Conservation (phyloP, 2,113 vertebrate species). For the Nothocercus julius region DNA sequence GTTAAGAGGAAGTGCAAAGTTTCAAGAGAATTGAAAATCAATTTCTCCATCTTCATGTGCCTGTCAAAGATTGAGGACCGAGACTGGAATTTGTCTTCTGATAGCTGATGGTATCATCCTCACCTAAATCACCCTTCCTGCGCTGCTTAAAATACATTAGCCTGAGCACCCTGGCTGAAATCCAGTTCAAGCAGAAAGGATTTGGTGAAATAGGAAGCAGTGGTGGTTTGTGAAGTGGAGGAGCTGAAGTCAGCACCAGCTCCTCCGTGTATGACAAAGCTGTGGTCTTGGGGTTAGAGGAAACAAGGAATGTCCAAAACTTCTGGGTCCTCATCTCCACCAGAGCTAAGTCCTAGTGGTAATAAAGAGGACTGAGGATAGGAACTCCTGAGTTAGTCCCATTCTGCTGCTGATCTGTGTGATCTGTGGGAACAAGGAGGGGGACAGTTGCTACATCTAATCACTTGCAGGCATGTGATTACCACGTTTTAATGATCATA, state of each 20-base stretch:
- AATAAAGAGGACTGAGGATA: background rate
- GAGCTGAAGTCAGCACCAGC: rapidly evolving
- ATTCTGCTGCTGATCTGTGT: background rate
- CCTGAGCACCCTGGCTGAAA: background rate
- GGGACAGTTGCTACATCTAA: constrained; percentile 45
- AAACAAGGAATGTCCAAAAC: background rate
- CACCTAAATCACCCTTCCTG: constrained; percentile 9
- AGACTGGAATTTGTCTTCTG: constrained; percentile 6
- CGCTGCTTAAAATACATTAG: background rate
- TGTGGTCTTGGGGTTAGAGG: background rate
- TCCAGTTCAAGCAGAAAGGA: background rate
- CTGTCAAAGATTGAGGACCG: constrained; percentile 34
- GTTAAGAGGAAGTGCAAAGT: background rate
- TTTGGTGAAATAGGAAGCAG: background rate
- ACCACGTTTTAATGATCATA: constrained; percentile 54
- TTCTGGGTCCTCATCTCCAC: background rate
- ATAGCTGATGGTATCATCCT: background rate
- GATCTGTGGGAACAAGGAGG: background rate
- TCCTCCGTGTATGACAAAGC: background rate
- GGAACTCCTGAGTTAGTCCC: background rate
- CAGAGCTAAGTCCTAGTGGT: background rate
- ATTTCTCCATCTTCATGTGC: background rate
- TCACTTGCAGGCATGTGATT: constrained; percentile 66
- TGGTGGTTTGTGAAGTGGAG: background rate
- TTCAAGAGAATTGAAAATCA: constrained; percentile 44